phyloP scores from a whole-genome alignment of 1,140 invertebrate genomes.

The fruit fly (Drosophila melanogaster) region DNA sequence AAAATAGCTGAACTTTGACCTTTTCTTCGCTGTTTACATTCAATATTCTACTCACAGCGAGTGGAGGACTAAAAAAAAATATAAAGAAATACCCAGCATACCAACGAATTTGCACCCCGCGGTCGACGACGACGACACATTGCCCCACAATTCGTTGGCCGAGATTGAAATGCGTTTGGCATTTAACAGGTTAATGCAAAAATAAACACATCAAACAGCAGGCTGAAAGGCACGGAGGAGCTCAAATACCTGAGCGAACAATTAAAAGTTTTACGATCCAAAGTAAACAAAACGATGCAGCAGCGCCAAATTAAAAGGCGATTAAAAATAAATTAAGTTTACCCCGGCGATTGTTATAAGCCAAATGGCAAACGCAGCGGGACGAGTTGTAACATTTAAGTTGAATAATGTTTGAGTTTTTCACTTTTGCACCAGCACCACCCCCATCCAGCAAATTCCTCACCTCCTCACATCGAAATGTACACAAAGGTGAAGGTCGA shows the following conservation, averaged over 20 bases:
- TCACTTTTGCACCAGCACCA: neutral
- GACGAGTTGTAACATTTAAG: conserved; percentile 47
- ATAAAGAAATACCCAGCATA: conserved; percentile 32
- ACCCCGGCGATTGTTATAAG: conserved; percentile 66
- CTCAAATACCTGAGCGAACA: conserved; percentile 59
- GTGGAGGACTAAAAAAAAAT: neutral
- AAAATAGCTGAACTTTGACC: conserved; percentile 44
- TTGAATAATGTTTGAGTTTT: conserved; percentile 46
- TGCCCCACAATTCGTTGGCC: conserved; percentile 63
- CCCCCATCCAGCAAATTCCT: neutral
- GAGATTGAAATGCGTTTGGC: conserved; percentile 72
- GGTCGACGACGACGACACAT: conserved; percentile 57
- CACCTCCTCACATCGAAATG: conserved; percentile 42
- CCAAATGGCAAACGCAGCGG: conserved; percentile 66
- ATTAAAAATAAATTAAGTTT: conserved; percentile 84
- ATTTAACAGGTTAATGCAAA: conserved; percentile 66
- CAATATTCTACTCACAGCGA: conserved; percentile 20
- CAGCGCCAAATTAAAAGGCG: conserved; percentile 71
- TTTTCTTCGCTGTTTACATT: conserved; percentile 34
- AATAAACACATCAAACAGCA: conserved; percentile 69
- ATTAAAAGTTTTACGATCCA: conserved; percentile 76
- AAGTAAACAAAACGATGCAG: conserved; percentile 67
- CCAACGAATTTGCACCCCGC: conserved; percentile 15
- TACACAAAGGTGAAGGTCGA: conserved; percentile 73
- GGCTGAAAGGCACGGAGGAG: conserved; percentile 11